Evolutionary conservation across 2,113 vertebrate species (phyloP).

Genomic region (Xyliphius kryptos): DNA sequence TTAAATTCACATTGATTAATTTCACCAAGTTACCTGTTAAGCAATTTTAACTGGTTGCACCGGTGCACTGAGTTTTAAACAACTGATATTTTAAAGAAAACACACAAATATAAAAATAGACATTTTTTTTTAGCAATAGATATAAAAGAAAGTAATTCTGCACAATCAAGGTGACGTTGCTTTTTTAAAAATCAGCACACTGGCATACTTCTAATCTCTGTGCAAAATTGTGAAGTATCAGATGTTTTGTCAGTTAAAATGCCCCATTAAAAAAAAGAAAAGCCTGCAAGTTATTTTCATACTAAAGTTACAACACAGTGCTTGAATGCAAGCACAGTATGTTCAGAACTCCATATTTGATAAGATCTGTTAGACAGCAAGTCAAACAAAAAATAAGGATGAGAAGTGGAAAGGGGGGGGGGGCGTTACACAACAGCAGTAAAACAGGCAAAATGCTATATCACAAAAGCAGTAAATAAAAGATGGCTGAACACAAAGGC

Average conservation of each 20-base stretch:
- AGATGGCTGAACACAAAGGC: not conserved
- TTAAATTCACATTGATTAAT: not conserved
- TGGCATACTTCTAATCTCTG: not conserved
- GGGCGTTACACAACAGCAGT: slow-evolving; percentile 1
- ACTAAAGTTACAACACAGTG: not conserved
- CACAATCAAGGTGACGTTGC: not conserved
- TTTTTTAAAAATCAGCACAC: not conserved
- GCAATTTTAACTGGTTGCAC: too few relatives aligned
- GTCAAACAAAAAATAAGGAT: not conserved
- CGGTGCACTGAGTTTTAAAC: not conserved
- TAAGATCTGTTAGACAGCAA: not conserved
- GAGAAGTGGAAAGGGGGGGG: not conserved
- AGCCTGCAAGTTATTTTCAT: not conserved
- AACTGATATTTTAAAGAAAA: slow-evolving; percentile 3
- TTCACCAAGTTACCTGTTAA: not conserved
- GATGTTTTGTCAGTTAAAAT: not conserved
- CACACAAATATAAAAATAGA: not conserved
- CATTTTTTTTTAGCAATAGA: too few relatives aligned
- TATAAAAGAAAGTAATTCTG: not conserved
- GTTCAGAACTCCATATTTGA: not conserved
- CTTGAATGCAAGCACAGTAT: not conserved
- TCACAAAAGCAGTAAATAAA: not conserved
- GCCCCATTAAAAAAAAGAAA: not conserved
- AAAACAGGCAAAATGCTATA: not conserved
- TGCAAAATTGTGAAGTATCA: not conserved